These are phyloP conservation scores for Mesaphorura yosii DNA, from an alignment of 1,140 invertebrate species.

Conservation along the genomic window DNA sequence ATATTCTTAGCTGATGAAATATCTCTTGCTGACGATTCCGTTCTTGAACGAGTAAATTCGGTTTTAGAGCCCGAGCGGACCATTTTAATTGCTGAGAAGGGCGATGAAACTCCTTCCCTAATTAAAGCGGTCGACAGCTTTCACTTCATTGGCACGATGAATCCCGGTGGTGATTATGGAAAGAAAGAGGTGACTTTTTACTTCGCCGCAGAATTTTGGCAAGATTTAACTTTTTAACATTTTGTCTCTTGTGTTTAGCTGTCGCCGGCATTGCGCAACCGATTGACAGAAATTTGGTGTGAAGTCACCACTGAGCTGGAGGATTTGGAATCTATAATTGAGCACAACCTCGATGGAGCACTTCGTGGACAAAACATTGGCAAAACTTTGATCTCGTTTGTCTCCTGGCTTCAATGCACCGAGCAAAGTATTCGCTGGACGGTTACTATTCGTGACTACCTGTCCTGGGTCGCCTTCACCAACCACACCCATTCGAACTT, in stretches of 20 bases:
- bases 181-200: slow-evolving; percentile 78
- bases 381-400: slow-evolving; percentile 60
- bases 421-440: slow-evolving; percentile 63
- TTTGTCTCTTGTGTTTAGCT: slow-evolving; percentile 47
- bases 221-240: no score
- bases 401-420: slow-evolving; percentile 59
- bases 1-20: slow-evolving; percentile 97
- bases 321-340: slow-evolving; percentile 66
- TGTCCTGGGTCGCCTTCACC: slow-evolving; percentile 88
- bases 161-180: slow-evolving; percentile 98
- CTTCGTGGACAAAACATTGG: slow-evolving; percentile 51
- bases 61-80: slow-evolving; percentile 87
- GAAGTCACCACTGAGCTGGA: slow-evolving; percentile 51
- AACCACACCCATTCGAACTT: slow-evolving; percentile 45
- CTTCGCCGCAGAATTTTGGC: no score
- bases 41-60: slow-evolving; percentile 93
- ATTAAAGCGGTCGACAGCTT: slow-evolving; percentile 67
- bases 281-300: slow-evolving; percentile 99
- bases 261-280: slow-evolving; percentile 90
- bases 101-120: slow-evolving; percentile 43
- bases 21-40: slow-evolving; percentile 96
- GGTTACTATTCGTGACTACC: slow-evolving; percentile 83
- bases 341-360: slow-evolving; percentile 56
- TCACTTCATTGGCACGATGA: slow-evolving; percentile 96
- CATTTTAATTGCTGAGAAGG: slow-evolving; percentile 82